A percentile compares a stretch with the other conserved stretches of the same genome.
phyloP scores from a whole-genome alignment of 1,140 invertebrate genomes.

The Meloidogyne hapla region DNA sequence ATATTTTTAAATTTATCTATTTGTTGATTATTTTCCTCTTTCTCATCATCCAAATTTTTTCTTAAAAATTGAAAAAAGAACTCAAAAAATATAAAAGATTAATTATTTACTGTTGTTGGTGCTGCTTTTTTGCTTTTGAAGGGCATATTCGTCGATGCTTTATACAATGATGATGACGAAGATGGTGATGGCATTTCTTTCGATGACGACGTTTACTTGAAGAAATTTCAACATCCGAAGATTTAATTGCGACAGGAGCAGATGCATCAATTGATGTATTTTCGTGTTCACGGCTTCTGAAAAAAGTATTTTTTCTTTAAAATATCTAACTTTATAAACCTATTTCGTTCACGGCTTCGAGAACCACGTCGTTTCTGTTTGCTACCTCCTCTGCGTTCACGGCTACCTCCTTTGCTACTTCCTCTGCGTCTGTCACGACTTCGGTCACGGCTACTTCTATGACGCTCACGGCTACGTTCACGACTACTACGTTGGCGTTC shows the following conservation, averaged over 20 bases:
- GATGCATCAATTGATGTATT: not conserved
- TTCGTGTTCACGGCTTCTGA: conserved; percentile 19
- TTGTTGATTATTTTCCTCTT: not conserved
- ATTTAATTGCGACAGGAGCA: conserved; percentile 6
- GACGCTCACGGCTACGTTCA: conserved; percentile 25
- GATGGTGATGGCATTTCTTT: conserved; percentile 53
- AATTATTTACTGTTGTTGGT: not conserved
- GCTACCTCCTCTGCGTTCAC: conserved; percentile 26
- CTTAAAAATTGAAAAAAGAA: not conserved
- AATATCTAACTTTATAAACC: conserved; percentile 7
- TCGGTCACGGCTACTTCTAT: conserved; percentile 20
- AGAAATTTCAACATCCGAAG: not conserved
- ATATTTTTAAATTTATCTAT: too few relatives aligned
- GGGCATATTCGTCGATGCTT: conserved; percentile 57
- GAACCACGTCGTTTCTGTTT: not conserved
- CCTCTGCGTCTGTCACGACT: conserved; percentile 28
- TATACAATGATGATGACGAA: conserved; percentile 61
- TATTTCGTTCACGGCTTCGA: conserved; percentile 15
- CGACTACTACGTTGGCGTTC: conserved; percentile 26
- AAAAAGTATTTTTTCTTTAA: not conserved
- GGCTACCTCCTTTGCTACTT: conserved; percentile 28
- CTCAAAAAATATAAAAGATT: too few relatives aligned
- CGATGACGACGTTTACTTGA: conserved; percentile 28
- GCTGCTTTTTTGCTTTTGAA: conserved; percentile 52
- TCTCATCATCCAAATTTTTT: not conserved